A percentile compares a stretch with the other conserved stretches of the same genome.
These are phyloP conservation scores for Galaxea fascicularis DNA, from an alignment of 92 coral and sea anemone genomes.

Conservation along the genomic window DNA sequence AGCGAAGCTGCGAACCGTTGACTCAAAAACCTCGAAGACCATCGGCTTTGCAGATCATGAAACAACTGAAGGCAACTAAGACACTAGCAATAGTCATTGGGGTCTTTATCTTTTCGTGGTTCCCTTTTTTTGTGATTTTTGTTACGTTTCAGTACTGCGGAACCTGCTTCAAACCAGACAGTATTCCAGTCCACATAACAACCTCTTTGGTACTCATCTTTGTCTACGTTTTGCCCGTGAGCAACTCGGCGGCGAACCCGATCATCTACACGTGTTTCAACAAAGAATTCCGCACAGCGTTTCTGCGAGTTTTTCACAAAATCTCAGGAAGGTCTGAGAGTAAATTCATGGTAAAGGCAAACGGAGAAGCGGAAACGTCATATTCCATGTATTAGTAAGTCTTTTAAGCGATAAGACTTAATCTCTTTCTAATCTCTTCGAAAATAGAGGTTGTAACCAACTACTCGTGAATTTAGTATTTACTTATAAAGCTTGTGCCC, in stretches of 20 bases:
- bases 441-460: not conserved
- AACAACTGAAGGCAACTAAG: conserved; percentile 96
- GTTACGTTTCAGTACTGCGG: conserved; percentile 86
- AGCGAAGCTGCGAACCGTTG: conserved; percentile 42
- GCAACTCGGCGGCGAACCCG: conserved; percentile 96
- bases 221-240: conserved; percentile 85
- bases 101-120: conserved; percentile 90
- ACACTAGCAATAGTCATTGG: conserved; percentile 96
- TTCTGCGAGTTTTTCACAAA: conserved; percentile 76
- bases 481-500: not conserved
- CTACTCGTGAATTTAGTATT: no score
- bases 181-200: conserved; percentile 35
- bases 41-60: conserved; percentile 79
- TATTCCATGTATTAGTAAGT: conserved; percentile 6
- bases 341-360: conserved; percentile 1
- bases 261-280: conserved; percentile 95
- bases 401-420: not conserved
- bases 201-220: conserved; percentile 66
- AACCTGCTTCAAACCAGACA: conserved; percentile 53
- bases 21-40: conserved; percentile 51
- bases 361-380: conserved; percentile 1
- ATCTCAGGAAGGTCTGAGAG: conserved; percentile 50
- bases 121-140: conserved; percentile 93
- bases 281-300: conserved; percentile 91
- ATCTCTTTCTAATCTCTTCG: not conserved